Conservation (phyloP, 2,888 invertebrate genomes). For the Drosophila picticornis region DNA sequence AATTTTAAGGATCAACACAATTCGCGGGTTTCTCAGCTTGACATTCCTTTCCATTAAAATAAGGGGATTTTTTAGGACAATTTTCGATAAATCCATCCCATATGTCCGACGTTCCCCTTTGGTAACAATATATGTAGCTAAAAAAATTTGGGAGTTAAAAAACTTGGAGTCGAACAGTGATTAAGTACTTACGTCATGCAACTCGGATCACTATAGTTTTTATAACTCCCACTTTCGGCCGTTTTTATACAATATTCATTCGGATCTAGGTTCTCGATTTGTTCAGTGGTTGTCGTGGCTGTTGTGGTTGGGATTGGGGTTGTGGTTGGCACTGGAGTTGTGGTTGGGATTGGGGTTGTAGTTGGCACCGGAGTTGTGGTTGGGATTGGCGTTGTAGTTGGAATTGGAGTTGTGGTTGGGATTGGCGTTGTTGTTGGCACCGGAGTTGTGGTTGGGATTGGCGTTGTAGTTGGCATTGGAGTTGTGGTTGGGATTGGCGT, state of each 20-base stretch:
- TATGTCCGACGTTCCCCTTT: not conserved
- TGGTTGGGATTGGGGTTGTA: not conserved
- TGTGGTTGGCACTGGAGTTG: not conserved
- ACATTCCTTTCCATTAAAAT: not conserved
- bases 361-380: too few species aligned
- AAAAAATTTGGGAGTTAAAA: not conserved
- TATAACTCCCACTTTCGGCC: not conserved
- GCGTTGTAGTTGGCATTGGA: too few species aligned
- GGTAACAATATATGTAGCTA: not conserved
- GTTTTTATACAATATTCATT: slow-evolving; percentile 1
- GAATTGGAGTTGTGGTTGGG: too few species aligned
- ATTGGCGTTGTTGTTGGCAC: too few species aligned
- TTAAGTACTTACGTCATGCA: slow-evolving; percentile 41
- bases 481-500: not conserved
- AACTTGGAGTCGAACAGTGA: not conserved
- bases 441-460: not conserved
- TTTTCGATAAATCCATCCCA: rapidly evolving
- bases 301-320: too few species aligned
- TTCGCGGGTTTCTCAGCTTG: not conserved
- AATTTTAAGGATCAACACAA: not conserved
- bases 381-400: not conserved
- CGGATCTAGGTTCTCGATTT: not conserved
- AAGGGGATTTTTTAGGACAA: rapidly evolving
- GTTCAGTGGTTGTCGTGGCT: not conserved
- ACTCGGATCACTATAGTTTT: slow-evolving; percentile 44